Base-by-base conservation (phyloP, 2,797 vertebrate genomes). In the Hydrolagus colliei region DNA sequence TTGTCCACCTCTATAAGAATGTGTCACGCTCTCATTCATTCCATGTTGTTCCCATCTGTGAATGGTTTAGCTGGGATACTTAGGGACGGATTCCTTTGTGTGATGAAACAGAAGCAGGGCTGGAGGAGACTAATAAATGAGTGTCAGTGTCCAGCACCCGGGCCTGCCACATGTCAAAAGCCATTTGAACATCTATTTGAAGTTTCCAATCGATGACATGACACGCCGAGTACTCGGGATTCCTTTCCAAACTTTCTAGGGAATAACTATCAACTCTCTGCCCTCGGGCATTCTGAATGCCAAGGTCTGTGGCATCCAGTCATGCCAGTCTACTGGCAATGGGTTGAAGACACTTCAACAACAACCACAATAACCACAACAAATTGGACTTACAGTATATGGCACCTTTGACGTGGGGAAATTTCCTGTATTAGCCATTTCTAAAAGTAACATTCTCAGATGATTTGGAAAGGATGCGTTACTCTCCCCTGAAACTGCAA, bases 121-220 rank as follows among this genome's bases (percentile, higher is more conserved):
- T 93, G 91, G 92, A 92, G 92, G 91, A 92, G 91, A 92, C 92
- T 89, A 89, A 89, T 93, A 90, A 88, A 88, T 91, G 89, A 92
- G 91, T 90, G 91, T 92, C 92, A 91, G 91, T 90, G 87, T 88
- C 89, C 88, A 88, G 89, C 89, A 91, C 88, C 88, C 89, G 87
- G 91, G 88, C 86, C 41, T 89, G 88, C 89, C 92, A 93, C 91
- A 93, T 93, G 92, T 92, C 92, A 91, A 92, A 91, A 94, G 93
- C 93, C 93, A 89, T 86, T 90, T 89, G 91, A 90, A 90, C 90
- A 93, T 94, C 89, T 92, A 92, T 94, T 94, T 94, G 93, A 94
- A 94, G 93, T 93, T 92, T 86, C 87, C 90, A 91, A 92, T 91
- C 90, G 92, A 93, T 91, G 91, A 91, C 92, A 91, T 89, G 89